Base-by-base conservation (phyloP, 2,113 vertebrate genomes). In the Scomber japonicus region DNA sequence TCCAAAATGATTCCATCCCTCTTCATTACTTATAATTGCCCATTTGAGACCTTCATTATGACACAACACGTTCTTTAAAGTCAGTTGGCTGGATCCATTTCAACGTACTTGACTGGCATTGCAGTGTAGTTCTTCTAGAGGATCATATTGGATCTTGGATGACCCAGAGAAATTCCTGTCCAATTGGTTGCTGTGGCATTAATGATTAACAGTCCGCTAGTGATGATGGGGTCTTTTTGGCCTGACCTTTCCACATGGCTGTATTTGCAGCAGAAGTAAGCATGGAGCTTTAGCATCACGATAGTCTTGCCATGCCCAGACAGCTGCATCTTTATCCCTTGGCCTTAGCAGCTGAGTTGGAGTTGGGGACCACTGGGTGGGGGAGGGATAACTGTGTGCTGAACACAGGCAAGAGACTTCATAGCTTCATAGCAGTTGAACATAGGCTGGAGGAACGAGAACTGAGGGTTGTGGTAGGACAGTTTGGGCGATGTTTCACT, bases 271-370 rank as follows among this genome's bases (percentile, higher is more conserved):
- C 72, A 76, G 69, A 80, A 74, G 85, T 91, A 93, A 90, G 86
- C 63, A 60, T 59, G 27, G 4, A 85, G 90, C 75, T 90, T 91
- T 87, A 89, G 77, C 83, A 75, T 91, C 74, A 87, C 17, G 80
- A 83, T 91, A 70, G 85, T 71, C 68, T 75, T 13, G 50, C 86
- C 54, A 80, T 81, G 78, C 76, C 84, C 60, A 77, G 80, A 92
- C 94, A 94, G 92, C 93, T 93, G 94, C 89, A 88, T 12, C 30
- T 67, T 89, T 86, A 92, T 91, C 89, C 91, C 71, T 57, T 64
- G 70, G 81, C 82, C 84, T 89, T 59, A 89, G 79, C 80, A 87
- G 79, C 85, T 84, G 82, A 91, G 78, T 11, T 40, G 60, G 68
- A 71, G 62, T 40, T 40, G 35, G 35, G 9, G 31, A 35, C 24